These are phyloP conservation scores for Callaeas wilsoni DNA, from an alignment of 2,113 vertebrate genomes.

Conservation along the genomic window DNA sequence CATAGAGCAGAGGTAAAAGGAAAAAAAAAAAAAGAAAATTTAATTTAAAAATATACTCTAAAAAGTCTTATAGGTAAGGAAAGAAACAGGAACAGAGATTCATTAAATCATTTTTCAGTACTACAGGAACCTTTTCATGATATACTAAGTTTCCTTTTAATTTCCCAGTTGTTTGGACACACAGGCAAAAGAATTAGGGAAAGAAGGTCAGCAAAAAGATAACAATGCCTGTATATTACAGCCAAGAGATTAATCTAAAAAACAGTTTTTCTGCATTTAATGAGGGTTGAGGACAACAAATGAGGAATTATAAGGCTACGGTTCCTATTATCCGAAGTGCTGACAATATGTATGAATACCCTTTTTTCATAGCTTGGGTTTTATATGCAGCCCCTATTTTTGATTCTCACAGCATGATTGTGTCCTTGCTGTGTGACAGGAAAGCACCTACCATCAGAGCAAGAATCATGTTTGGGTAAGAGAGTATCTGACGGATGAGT, in stretches of 20 bases:
- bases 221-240: neutral
- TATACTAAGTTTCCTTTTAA: constrained; percentile 9
- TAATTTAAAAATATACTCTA: neutral
- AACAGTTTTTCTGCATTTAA: neutral
- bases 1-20: neutral
- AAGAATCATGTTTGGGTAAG: neutral
- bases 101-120: neutral
- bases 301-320: neutral
- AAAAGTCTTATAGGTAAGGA: neutral
- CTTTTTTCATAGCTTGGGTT: neutral
- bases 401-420: neutral
- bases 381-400: neutral
- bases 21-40: neutral
- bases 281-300: neutral
- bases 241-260: neutral
- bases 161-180: constrained; percentile 22
- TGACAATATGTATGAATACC: neutral
- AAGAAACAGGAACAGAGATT: neutral
- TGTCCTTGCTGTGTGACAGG: neutral
- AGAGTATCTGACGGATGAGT: neutral
- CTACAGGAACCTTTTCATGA: neutral
- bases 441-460: neutral
- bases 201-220: neutral
- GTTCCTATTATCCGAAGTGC: neutral
- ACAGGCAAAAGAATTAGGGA: neutral